Percentiles rank a stretch among this genome's conserved stretches.
Evolutionary conservation across 2,113 vertebrate species (phyloP).

Genomic region (Vidua macroura): DNA sequence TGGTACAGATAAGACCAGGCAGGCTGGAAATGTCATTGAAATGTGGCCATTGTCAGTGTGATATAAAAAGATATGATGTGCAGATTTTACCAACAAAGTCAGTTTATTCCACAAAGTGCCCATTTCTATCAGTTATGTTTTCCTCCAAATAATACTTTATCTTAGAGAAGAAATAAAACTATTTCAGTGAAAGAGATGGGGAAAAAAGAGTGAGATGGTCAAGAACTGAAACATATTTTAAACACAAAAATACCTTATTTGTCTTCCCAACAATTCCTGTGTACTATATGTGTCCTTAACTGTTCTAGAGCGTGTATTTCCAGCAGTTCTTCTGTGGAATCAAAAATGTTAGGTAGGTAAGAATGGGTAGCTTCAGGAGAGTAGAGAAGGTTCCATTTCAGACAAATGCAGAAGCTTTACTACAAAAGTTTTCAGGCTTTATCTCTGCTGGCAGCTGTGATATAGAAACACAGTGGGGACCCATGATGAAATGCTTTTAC

Average conservation of each 20-base stretch:
- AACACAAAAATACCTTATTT: background rate
- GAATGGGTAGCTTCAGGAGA: background rate
- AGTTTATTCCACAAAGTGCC: background rate
- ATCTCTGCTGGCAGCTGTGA: background rate
- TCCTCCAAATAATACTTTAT: background rate
- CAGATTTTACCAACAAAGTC: background rate
- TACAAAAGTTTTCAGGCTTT: background rate
- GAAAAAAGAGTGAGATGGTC: background rate
- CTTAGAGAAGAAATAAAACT: background rate
- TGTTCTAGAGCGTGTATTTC: background rate
- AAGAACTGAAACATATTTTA: background rate
- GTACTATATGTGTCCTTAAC: background rate
- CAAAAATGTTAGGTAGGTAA: background rate
- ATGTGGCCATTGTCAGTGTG: background rate
- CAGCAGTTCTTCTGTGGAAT: background rate
- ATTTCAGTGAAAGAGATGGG: background rate
- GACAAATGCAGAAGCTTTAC: background rate
- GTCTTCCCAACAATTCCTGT: background rate
- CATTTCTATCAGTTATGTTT: background rate
- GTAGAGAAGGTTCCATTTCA: background rate
- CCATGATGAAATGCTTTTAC: background rate
- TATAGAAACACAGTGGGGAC: background rate
- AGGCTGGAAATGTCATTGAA: background rate
- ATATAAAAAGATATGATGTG: background rate
- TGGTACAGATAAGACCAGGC: background rate